phyloP scores from a whole-genome alignment of 2,113 vertebrate species.

The Ceyx melanurus region DNA sequence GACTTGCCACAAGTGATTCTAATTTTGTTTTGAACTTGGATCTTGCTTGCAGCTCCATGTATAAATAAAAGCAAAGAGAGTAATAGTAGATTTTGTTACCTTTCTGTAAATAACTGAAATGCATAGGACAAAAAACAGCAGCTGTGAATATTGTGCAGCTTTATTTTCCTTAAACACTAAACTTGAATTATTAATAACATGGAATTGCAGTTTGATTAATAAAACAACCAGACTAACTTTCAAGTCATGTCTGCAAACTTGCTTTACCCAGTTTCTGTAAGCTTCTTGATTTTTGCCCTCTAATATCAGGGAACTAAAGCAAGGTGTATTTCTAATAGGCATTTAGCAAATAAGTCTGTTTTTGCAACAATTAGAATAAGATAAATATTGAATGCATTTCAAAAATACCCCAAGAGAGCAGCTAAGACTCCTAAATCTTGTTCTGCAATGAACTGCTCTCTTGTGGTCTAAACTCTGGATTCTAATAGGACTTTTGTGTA shows the following conservation, averaged over 20 bases:
- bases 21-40: not conserved
- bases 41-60: not conserved
- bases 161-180: conserved; percentile 52
- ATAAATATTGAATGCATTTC: not conserved
- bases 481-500: not conserved
- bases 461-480: not conserved
- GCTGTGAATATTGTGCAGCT: conserved; percentile 12
- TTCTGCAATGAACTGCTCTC: not conserved
- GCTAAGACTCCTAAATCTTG: not conserved
- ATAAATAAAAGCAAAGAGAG: conserved; percentile 27
- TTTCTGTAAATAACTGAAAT: conserved; percentile 64
- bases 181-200: not conserved
- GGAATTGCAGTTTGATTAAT: conserved; percentile 25
- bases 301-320: not conserved
- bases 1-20: not conserved
- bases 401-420: not conserved
- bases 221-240: not conserved
- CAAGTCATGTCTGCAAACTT: not conserved
- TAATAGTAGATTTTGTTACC: conserved; percentile 13
- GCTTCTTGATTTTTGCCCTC: not conserved
- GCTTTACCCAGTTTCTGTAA: not conserved
- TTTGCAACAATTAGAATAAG: not conserved
- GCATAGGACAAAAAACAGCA: not conserved
- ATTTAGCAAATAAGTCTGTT: not conserved
- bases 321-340: not conserved